A percentile compares a stretch with the other conserved stretches of the same genome.
These are phyloP conservation scores for Drosophila siamana DNA, from an alignment of 2,888 invertebrate species.

Conservation along the genomic window DNA sequence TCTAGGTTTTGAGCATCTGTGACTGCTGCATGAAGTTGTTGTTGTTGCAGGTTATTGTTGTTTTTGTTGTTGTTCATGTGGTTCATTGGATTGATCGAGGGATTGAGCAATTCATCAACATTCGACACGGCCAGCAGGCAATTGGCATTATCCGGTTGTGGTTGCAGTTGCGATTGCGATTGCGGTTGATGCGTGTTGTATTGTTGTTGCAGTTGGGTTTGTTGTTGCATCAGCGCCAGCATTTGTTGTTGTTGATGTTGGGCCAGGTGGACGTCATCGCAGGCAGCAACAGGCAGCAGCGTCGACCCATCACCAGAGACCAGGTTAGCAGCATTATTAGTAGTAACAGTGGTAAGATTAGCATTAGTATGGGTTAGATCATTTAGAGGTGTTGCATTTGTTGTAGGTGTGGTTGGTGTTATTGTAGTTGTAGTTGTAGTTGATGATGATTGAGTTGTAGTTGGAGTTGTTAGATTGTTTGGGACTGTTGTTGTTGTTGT, in stretches of 20 bases:
- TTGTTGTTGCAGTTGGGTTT: constrained; percentile 82
- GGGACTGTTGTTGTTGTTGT: constrained; percentile 50
- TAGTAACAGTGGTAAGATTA: constrained; percentile 82
- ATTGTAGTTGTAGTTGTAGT: constrained; percentile 40
- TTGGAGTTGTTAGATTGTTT: constrained; percentile 45
- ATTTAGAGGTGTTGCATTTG: constrained; percentile 60
- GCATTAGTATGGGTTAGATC: constrained; percentile 83
- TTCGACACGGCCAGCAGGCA: constrained; percentile 40
- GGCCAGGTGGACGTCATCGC: constrained; percentile 48
- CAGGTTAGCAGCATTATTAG: constrained; percentile 77
- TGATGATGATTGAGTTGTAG: constrained; percentile 44
- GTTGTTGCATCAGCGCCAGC: constrained; percentile 82
- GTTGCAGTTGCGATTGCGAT: constrained; percentile 59
- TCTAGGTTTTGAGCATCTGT: constrained; percentile 86
- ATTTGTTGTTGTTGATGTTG: constrained; percentile 79
- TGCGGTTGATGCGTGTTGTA: constrained; percentile 66
- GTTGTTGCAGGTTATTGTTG: constrained; percentile 59
- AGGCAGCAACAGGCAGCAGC: constrained; percentile 28
- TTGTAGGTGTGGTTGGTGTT: constrained; percentile 47
- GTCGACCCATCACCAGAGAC: constrained; percentile 49
- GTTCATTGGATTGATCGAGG: constrained; percentile 18
- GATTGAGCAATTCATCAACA: constrained; percentile 46
- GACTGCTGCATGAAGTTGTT: constrained; percentile 77
- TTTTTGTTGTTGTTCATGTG: constrained; percentile 45
- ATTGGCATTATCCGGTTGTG: constrained; percentile 62